phyloP scores from a whole-genome alignment of 2,797 vertebrate species.

The Austrolebias charrua region DNA sequence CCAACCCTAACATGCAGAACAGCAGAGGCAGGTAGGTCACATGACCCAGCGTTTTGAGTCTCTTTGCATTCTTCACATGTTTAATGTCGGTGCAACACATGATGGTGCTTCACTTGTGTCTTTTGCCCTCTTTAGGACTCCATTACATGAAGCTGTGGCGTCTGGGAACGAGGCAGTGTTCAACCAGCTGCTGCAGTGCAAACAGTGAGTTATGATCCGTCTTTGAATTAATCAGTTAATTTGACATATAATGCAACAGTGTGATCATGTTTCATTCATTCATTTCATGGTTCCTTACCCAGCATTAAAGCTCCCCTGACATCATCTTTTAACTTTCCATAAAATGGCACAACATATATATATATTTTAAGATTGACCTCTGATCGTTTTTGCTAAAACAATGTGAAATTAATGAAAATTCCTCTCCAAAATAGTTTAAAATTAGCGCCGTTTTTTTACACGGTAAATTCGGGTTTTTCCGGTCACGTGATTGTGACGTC shows the following conservation, averaged over 20 bases:
- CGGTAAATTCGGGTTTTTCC: no score
- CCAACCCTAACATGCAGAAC: constrained; percentile 98
- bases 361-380: no score
- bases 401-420: no score
- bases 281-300: not conserved
- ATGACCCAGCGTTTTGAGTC: not conserved
- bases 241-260: not conserved
- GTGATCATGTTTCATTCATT: not conserved
- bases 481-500: no score
- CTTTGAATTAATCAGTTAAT: constrained; percentile 3
- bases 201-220: constrained; percentile 86
- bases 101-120: constrained; percentile 7
- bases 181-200: constrained; percentile 93
- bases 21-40: constrained; percentile 87
- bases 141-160: constrained; percentile 88
- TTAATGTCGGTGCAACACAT: not conserved
- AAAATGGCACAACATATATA: no score
- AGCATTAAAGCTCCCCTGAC: no score
- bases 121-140: constrained; percentile 81
- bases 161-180: constrained; percentile 95
- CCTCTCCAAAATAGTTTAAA: no score
- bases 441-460: no score
- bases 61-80: not conserved
- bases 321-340: no score
- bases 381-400: no score